Conservation (phyloP, 2,113 vertebrate species). For the Gyps fulvus region DNA sequence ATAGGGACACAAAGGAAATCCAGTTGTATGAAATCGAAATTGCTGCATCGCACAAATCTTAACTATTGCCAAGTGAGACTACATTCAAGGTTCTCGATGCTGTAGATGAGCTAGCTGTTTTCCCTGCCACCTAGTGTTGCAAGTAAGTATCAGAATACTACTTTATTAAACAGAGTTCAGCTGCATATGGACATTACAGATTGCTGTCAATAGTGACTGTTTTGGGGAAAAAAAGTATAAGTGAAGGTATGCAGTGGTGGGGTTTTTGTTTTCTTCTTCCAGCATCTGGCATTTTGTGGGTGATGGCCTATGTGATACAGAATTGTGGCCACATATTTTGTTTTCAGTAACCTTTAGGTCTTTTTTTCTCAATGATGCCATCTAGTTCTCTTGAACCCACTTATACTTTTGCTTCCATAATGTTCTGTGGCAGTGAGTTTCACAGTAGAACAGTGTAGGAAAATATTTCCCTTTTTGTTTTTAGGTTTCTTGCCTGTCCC, state of each 20-base stretch:
- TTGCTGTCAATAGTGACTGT: not conserved
- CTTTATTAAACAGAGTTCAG: not conserved
- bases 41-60: not conserved
- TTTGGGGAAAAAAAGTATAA: accelerated
- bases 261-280: not conserved
- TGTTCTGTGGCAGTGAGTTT: not conserved
- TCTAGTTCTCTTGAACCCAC: not conserved
- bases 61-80: not conserved
- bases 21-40: not conserved
- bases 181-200: not conserved
- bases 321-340: not conserved
- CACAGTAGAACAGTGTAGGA: not conserved
- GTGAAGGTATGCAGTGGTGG: not conserved
- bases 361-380: not conserved
- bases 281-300: not conserved
- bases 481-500: not conserved
- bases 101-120: not conserved
- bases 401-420: not conserved
- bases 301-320: not conserved
- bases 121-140: constrained; percentile 25
- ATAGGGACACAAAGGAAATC: not conserved
- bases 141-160: not conserved
- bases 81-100: not conserved
- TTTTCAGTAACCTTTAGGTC: not conserved
- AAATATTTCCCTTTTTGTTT: not conserved